Evolutionary conservation across 2,888 invertebrate species (phyloP), one percentile per base, ranked within the genome.

Genomic region (Dendrolimus pini): DNA sequence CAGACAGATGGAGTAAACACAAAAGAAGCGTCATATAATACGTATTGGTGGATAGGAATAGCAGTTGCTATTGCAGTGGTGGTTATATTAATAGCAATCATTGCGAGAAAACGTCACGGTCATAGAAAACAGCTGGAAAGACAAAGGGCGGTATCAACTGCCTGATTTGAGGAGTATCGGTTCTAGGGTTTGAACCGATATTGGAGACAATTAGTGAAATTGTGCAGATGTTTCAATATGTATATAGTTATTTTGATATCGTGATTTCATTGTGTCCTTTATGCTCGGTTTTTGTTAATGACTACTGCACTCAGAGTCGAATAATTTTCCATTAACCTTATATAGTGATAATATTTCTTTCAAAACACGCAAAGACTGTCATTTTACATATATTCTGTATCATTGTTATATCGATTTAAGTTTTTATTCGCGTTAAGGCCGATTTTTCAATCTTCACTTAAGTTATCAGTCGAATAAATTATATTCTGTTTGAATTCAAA

Each of bases 131-230:
- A 89, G 61, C 63, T 91, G 53, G 89, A 91, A 59, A 85, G 82
- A 67, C 87, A 91, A 64, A 85, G 85, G 67, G 82, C 88, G n/a
- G 83, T 80, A 61, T 68, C 88, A 61, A 77, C 77, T 67, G 88
- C 90, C 75, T 90, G 90, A 90, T 90, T 83, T 75, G 90, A 90
- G 73, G 90, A 90, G 71, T 90, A 90, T 86, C 90, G 90, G 87
- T 90, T 90, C 83, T 90, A 89, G 77, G 69, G 72, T 55, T 60
- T 65, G 84, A 76, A 68, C 84, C 89, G 89, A 84, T 84, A 66
- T 61, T 64, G 67, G 60, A 74, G 71, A 77, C 68, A 73, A 67
- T 69, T 78, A 78, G 82, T 82, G 80, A 75, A 75, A 75, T 71
- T 77, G 82, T 86, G 85, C 82, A 80, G 85, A 83, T 76, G 67